These are phyloP conservation scores for Gymnoscopelus microlampas DNA, from an alignment of 2,797 vertebrate genomes.

Conservation along the genomic window DNA sequence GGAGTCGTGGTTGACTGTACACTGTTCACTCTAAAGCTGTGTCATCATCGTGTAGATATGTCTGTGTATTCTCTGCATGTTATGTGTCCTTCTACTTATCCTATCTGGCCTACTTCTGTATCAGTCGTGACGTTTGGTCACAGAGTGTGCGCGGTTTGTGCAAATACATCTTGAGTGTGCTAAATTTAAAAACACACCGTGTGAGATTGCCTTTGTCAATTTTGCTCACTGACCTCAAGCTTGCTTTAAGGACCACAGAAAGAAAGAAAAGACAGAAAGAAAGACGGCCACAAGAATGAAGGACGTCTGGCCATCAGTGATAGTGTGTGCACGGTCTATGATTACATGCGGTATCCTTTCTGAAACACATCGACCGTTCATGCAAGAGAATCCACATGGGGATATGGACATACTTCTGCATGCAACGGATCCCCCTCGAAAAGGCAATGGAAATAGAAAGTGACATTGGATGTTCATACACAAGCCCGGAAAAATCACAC, in stretches of 20 bases:
- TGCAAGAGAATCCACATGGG: slow-evolving; percentile 53
- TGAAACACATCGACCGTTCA: slow-evolving; percentile 64
- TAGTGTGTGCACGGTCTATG: slow-evolving; percentile 42
- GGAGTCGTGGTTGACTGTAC: too few species aligned
- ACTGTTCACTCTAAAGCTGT: too few species aligned
- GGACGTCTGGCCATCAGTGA: slow-evolving; percentile 33
- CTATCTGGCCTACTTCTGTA: too few species aligned
- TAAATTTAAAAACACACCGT: too few species aligned
- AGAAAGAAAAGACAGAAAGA: background rate
- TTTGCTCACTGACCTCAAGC: too few species aligned
- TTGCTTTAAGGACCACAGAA: background rate
- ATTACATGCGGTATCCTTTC: slow-evolving; percentile 59
- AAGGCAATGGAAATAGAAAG: slow-evolving; percentile 49
- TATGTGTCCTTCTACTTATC: too few species aligned
- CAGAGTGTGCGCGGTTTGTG: too few species aligned
- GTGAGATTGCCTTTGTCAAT: too few species aligned
- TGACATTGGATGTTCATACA: slow-evolving; percentile 64
- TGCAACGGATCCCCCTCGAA: background rate
- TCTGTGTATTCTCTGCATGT: too few species aligned
- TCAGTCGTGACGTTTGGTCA: too few species aligned
- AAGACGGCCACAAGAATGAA: slow-evolving; percentile 14
- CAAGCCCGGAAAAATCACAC: slow-evolving; percentile 57
- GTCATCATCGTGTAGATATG: too few species aligned
- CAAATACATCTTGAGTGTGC: too few species aligned
- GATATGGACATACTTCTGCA: slow-evolving; percentile 60